These are phyloP conservation scores for Lochmaea crataegi DNA, from an alignment of 2,888 invertebrate species.

Conservation along the genomic window DNA sequence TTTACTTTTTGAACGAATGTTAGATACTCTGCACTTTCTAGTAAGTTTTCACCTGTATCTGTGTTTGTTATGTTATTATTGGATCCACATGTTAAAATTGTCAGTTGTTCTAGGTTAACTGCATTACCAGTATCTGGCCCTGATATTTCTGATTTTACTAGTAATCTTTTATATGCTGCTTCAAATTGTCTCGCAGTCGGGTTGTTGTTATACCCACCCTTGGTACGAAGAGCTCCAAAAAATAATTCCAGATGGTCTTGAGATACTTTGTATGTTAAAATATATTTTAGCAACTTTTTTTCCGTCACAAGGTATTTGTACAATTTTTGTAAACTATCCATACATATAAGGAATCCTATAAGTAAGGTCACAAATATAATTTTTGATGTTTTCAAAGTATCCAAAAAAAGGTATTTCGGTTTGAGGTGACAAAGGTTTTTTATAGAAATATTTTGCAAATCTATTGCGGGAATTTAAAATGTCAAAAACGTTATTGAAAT, in stretches of 20 bases:
- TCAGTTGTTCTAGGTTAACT: constrained; percentile 13
- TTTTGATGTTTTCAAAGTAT: constrained; percentile 9
- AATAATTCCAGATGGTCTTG: constrained; percentile 4
- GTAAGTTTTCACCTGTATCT: constrained; percentile 3
- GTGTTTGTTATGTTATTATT: background rate
- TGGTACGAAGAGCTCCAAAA: background rate
- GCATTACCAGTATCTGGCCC: constrained; percentile 24
- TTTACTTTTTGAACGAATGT: background rate
- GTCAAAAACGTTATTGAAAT: constrained; percentile 27
- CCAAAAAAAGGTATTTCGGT: background rate
- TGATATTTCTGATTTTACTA: background rate
- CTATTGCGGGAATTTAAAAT: too few species aligned
- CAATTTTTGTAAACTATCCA: constrained; percentile 2
- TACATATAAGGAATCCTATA: constrained; percentile 11
- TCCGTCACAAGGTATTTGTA: constrained; percentile 3
- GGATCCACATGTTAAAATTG: constrained; percentile 20
- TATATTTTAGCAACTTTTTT: background rate
- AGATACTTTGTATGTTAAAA: constrained; percentile 12
- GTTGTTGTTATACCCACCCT: background rate
- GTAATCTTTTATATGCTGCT: background rate
- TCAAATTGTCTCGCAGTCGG: background rate
- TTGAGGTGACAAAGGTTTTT: too few species aligned
- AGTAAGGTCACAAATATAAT: constrained; percentile 24
- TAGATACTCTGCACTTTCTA: background rate
- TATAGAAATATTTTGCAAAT: too few species aligned